Percentiles rank a stretch among this genome's conserved stretches.
These are phyloP conservation scores for Stenodera caucasica DNA, from an alignment of 2,888 invertebrate genomes.

Conservation along the genomic window DNA sequence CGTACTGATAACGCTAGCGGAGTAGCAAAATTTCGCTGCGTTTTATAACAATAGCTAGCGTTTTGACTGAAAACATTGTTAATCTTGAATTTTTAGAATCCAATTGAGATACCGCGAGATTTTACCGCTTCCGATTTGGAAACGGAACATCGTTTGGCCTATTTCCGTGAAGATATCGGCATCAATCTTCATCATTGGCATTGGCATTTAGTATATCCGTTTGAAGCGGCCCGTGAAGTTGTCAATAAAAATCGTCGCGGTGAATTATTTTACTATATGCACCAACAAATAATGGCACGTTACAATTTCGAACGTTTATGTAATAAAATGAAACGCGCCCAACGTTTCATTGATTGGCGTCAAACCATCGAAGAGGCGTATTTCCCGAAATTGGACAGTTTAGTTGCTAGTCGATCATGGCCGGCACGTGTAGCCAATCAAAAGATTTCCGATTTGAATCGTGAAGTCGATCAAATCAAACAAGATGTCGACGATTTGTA, in stretches of 20 bases:
- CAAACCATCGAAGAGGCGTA: constrained; percentile 76
- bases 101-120: constrained; percentile 70
- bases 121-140: constrained; percentile 76
- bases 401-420: constrained; percentile 75
- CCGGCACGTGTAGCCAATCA: constrained; percentile 70
- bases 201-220: constrained; percentile 85
- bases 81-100: constrained; percentile 55
- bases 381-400: constrained; percentile 81
- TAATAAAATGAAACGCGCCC: constrained; percentile 67
- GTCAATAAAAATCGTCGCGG: constrained; percentile 75
- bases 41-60: too few species aligned
- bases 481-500: constrained; percentile 72
- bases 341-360: constrained; percentile 66
- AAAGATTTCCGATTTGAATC: constrained; percentile 63
- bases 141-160: constrained; percentile 77
- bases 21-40: not conserved
- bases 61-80: too few species aligned
- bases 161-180: constrained; percentile 82
- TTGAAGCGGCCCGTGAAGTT: constrained; percentile 62
- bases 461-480: constrained; percentile 68
- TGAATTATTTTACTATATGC: constrained; percentile 79
- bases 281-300: constrained; percentile 64
- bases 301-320: constrained; percentile 78
- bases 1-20: too few species aligned
- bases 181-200: constrained; percentile 88